These are phyloP conservation scores for Hyalella azteca DNA, from an alignment of 2,888 invertebrate species.

Conservation along the genomic window DNA sequence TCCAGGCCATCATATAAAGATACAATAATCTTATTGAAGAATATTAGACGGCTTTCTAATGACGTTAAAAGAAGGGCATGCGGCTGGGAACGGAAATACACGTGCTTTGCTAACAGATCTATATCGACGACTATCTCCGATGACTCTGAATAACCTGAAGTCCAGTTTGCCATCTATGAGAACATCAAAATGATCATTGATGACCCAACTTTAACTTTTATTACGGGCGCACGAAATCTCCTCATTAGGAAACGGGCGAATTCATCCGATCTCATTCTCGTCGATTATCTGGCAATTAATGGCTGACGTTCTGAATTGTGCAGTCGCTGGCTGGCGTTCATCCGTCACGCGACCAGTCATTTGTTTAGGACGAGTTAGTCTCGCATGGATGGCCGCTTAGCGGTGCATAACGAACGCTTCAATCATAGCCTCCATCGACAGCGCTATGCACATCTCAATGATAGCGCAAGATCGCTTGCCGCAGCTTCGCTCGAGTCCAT, in stretches of 20 bases:
- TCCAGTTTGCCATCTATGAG: no score
- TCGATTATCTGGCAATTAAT: not conserved
- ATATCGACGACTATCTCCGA: no score
- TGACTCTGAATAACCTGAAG: no score
- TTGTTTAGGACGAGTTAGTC: slow-evolving; percentile 5
- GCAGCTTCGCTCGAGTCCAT: no score
- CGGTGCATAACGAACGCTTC: not conserved
- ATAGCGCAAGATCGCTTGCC: not conserved
- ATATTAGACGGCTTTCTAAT: no score
- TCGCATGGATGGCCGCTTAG: not conserved
- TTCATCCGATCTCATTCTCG: not conserved
- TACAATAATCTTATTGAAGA: no score
- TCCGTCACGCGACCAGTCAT: not conserved
- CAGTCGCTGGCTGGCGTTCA: not conserved
- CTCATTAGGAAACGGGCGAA: not conserved
- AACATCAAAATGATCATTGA: no score
- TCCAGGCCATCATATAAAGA: no score
- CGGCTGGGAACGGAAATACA: no score
- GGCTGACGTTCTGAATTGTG: not conserved
- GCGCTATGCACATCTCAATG: not conserved
- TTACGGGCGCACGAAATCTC: not conserved
- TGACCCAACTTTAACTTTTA: no score
- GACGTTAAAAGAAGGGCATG: no score
- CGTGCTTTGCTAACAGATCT: no score
- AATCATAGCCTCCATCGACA: not conserved